Evolutionary conservation across 37 sponge, comb jelly and placozoan genomes (phyloP).

Genomic region (Spongilla lacustris): DNA sequence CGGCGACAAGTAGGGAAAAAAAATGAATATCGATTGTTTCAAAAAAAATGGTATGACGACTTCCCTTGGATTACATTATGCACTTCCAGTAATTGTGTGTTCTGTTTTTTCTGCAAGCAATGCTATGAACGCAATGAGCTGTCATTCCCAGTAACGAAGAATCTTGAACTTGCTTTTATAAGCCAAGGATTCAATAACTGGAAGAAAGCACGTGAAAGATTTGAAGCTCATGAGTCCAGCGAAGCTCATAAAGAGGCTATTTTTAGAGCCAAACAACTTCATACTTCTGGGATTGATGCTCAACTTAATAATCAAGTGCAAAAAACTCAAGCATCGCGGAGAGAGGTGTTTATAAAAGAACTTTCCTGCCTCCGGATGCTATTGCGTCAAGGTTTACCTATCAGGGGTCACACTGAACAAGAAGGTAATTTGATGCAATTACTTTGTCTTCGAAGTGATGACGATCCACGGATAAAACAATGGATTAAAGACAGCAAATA

Average conservation of each 20-base stretch:
- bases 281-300: background rate
- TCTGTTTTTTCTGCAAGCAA: no score
- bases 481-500: constrained; percentile 27
- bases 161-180: constrained; percentile 6
- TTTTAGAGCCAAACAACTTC: background rate
- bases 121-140: no score
- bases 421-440: constrained; percentile 49
- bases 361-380: constrained; percentile 22
- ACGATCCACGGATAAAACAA: constrained; percentile 6
- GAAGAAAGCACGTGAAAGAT: background rate
- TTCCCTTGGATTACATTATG: no score
- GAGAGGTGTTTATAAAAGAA: constrained; percentile 30
- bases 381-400: constrained; percentile 45
- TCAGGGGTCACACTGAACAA: constrained; percentile 45
- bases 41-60: no score
- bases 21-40: no score
- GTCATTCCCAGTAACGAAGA: no score
- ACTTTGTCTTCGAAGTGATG: constrained; percentile 8
- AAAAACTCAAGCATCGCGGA: background rate
- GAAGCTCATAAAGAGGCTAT: constrained; percentile 4
- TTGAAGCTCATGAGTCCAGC: constrained; percentile 8
- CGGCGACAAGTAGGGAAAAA: no score
- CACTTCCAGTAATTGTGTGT: no score
- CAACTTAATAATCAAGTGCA: background rate
- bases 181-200: constrained; percentile 19